These are phyloP conservation scores for Drosophila obscura DNA, from an alignment of 1,140 invertebrate genomes.

Conservation along the genomic window DNA sequence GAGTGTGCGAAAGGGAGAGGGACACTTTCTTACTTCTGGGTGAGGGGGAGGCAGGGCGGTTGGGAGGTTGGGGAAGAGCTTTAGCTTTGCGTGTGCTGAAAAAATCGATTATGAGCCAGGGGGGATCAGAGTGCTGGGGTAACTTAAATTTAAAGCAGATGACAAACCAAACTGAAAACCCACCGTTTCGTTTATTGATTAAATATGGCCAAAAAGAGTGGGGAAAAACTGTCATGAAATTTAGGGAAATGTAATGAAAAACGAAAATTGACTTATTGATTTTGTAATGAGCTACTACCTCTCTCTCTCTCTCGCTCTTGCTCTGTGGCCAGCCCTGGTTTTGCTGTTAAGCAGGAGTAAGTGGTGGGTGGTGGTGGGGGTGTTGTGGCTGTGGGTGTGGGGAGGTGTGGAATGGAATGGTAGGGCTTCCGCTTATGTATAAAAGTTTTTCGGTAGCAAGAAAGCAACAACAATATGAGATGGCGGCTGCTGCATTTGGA, in stretches of 20 bases:
- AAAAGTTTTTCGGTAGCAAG: constrained; percentile 70
- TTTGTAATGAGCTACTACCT: constrained; percentile 48
- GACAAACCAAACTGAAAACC: not conserved
- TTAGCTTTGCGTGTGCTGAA: constrained; percentile 28
- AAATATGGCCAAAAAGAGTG: constrained; percentile 6
- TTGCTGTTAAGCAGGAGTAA: constrained; percentile 8
- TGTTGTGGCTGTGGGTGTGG: not conserved
- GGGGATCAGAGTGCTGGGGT: not conserved
- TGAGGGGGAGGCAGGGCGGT: constrained; percentile 7
- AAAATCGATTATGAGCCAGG: constrained; percentile 40
- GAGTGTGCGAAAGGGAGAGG: too few species aligned
- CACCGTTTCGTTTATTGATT: constrained; percentile 17
- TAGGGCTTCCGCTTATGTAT: constrained; percentile 63
- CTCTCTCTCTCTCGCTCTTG: constrained; percentile 12
- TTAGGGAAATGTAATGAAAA: constrained; percentile 14
- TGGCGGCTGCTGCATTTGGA: constrained; percentile 49
- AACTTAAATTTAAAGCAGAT: constrained; percentile 48
- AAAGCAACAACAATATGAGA: constrained; percentile 57
- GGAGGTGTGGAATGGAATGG: constrained; percentile 9
- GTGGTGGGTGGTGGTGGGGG: not conserved
- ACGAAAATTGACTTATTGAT: constrained; percentile 62
- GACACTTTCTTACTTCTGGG: not conserved
- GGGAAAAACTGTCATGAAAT: constrained; percentile 24
- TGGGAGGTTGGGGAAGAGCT: constrained; percentile 18
- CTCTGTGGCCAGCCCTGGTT: not conserved